Conservation (phyloP, 2,113 vertebrate genomes). For the Panurus biarmicus region DNA sequence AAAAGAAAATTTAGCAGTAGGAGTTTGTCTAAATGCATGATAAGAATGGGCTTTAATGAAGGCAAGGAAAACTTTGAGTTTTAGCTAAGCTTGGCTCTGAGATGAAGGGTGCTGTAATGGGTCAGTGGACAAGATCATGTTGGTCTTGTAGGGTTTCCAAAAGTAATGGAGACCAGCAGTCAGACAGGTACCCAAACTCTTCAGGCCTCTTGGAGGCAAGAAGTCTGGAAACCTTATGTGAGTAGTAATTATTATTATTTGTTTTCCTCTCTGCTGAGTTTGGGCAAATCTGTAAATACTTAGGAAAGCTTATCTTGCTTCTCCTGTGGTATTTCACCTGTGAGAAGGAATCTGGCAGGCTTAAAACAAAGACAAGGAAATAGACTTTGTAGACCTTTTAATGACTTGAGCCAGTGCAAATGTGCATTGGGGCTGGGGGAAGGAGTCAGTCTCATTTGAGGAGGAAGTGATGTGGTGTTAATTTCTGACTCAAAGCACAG, state of each 20-base stretch:
- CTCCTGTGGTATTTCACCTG: not conserved
- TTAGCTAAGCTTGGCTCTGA: not conserved
- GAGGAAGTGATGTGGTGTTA: not conserved
- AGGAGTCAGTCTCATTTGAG: not conserved
- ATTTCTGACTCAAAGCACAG: not conserved
- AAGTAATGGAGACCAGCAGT: not conserved
- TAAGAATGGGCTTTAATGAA: not conserved
- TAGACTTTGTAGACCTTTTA: not conserved
- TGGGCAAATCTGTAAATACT: not conserved
- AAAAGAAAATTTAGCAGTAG: not conserved
- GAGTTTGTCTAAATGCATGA: not conserved
- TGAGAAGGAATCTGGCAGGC: not conserved
- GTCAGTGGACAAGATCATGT: not conserved
- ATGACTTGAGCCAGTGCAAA: not conserved
- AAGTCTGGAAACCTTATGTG: not conserved
- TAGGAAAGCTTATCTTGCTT: not conserved
- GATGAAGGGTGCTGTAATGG: not conserved
- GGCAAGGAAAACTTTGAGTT: not conserved
- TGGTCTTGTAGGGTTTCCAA: not conserved
- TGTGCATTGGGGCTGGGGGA: not conserved
- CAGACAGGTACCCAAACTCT: not conserved
- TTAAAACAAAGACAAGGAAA: not conserved
- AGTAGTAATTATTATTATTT: not conserved
- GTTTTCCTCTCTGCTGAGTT: not conserved
- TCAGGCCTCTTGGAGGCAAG: not conserved